Conservation (phyloP, 2,113 vertebrate species). For the Nannospalax galili region DNA sequence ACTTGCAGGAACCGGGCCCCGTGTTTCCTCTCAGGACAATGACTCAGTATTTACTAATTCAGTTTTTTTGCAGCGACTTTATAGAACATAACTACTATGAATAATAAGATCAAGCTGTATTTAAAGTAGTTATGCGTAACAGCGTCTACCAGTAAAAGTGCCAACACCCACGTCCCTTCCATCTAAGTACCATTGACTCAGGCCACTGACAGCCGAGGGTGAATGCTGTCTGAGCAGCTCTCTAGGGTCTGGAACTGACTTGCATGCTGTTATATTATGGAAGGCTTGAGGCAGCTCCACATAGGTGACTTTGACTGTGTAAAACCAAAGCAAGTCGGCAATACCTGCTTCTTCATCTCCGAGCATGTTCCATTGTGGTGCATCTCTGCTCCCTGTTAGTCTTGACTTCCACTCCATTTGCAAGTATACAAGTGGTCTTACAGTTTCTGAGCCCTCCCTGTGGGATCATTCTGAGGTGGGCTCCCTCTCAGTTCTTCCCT, state of each 20-base stretch:
- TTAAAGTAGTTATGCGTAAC: constrained; percentile 10
- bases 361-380: background rate
- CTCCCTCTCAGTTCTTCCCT: background rate
- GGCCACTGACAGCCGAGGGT: background rate
- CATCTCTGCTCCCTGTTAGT: background rate
- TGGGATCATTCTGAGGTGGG: background rate
- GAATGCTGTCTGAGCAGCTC: rapidly evolving
- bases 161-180: background rate
- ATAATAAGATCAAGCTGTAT: background rate
- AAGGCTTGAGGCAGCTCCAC: background rate
- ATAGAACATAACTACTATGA: background rate
- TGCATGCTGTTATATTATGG: background rate
- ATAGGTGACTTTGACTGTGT: too few relatives aligned
- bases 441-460: background rate
- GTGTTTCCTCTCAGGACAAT: constrained; percentile 19
- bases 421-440: background rate
- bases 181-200: background rate
- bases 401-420: background rate
- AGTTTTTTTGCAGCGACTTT: constrained; percentile 31
- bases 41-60: constrained; percentile 40
- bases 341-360: background rate
- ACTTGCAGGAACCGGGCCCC: background rate
- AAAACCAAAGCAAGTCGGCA: background rate
- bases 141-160: background rate
- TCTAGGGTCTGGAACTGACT: background rate